Evolutionary conservation across 2,797 vertebrate genomes (phyloP).

Genomic region (Danio albolineatus): DNA sequence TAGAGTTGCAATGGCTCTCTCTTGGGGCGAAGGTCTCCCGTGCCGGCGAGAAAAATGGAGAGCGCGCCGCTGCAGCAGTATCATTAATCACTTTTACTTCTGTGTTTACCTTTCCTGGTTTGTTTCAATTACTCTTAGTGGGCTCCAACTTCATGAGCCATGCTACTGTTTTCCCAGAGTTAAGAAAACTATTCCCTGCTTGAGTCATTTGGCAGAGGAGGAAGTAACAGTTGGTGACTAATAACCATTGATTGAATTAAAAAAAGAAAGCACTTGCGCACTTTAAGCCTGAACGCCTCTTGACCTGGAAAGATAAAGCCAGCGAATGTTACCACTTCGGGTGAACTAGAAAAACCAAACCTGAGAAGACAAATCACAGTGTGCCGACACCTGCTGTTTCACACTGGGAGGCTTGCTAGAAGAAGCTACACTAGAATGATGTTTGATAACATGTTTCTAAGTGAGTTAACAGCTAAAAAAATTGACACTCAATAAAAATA

Average conservation of each 20-base stretch:
- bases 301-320: constrained; percentile 2
- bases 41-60: constrained; percentile 47
- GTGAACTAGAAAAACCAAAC: constrained; percentile 9
- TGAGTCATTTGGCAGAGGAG: constrained; percentile 20
- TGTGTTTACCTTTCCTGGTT: constrained; percentile 54
- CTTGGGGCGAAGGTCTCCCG: constrained; percentile 19
- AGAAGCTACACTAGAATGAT: constrained; percentile 17
- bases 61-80: background rate
- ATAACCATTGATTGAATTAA: constrained; percentile 32
- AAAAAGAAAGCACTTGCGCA: constrained; percentile 1
- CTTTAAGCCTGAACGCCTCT: constrained; percentile 17
- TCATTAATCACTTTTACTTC: constrained; percentile 55
- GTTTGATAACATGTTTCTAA: constrained; percentile 27
- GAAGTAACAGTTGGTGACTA: constrained; percentile 39
- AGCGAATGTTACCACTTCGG: background rate
- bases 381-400: constrained; percentile 2
- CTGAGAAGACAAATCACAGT: constrained; percentile 12
- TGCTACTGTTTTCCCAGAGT: constrained; percentile 40
- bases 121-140: constrained; percentile 55
- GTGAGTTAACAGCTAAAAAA: background rate
- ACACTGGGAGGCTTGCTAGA: background rate
- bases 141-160: constrained; percentile 50
- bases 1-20: constrained; percentile 36
- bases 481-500: background rate
- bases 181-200: constrained; percentile 39